phyloP scores from a whole-genome alignment of 1,140 invertebrate genomes.

The Drosophila prosaltans region DNA sequence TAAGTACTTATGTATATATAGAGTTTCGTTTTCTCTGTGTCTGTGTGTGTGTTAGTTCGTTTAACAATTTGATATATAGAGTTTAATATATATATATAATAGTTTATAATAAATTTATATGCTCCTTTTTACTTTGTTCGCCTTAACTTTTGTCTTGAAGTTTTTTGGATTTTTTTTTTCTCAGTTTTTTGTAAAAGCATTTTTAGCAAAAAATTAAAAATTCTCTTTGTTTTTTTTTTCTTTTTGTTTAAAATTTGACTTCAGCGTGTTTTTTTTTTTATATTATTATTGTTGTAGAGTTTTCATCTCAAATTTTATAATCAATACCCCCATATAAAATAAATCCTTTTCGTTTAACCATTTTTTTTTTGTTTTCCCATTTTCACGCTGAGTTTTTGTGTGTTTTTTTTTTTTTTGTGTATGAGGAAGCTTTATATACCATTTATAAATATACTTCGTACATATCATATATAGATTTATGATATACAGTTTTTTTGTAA shows the following conservation, averaged over 20 bases:
- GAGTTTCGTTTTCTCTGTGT: conserved; percentile 53
- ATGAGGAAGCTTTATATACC: conserved; percentile 80
- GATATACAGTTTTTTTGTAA: conserved; percentile 45
- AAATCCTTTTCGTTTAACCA: conserved; percentile 61
- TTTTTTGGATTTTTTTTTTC: not conserved
- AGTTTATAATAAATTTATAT: conserved; percentile 75
- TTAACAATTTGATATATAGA: conserved; percentile 81
- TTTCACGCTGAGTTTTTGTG: conserved; percentile 37
- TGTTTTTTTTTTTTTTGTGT: conserved; percentile 21
- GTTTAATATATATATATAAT: conserved; percentile 64
- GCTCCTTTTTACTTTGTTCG: conserved; percentile 42
- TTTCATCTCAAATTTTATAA: conserved; percentile 47
- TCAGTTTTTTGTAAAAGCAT: conserved; percentile 72
- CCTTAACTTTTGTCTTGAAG: conserved; percentile 51
- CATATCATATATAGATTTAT: conserved; percentile 48
- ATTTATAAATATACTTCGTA: conserved; percentile 77
- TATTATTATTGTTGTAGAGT: conserved; percentile 35
- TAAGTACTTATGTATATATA: conserved; percentile 40
- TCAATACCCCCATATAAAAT: conserved; percentile 73
- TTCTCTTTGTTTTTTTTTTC: conserved; percentile 37
- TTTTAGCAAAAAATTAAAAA: conserved; percentile 82
- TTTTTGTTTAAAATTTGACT: conserved; percentile 59
- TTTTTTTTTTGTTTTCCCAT: conserved; percentile 17
- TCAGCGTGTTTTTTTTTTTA: conserved; percentile 44
- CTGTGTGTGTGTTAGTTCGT: conserved; percentile 47